Evolutionary conservation across 2,113 vertebrate species (phyloP).

Genomic region (Charina bottae): DNA sequence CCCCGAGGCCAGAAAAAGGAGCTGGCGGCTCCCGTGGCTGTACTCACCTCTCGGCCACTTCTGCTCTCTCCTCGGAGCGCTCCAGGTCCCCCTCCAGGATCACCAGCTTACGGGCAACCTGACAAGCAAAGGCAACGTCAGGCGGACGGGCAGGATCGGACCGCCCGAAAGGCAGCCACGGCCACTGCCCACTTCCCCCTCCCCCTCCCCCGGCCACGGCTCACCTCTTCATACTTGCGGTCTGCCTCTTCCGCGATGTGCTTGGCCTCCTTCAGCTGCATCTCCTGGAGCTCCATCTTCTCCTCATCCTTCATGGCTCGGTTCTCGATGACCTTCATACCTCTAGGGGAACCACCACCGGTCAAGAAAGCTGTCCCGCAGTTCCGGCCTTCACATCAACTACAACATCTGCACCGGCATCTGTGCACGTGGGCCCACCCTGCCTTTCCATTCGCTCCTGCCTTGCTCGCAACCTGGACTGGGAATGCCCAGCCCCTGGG

Average conservation of each 20-base stretch:
- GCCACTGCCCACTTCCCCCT: rapidly evolving
- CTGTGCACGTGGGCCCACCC: neutral
- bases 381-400: neutral
- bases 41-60: slow-evolving; percentile 95
- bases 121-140: neutral
- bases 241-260: slow-evolving; percentile 98
- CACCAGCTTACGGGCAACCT: slow-evolving; percentile 97
- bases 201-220: neutral
- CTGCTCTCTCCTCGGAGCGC: slow-evolving; percentile 95
- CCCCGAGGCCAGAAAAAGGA: neutral
- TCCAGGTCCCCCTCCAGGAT: slow-evolving; percentile 97
- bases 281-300: slow-evolving; percentile 98
- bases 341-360: slow-evolving; percentile 74
- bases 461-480: neutral
- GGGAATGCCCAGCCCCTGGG: neutral
- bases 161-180: rapidly evolving
- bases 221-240: slow-evolving; percentile 97
- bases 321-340: slow-evolving; percentile 99
- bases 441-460: neutral
- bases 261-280: slow-evolving; percentile 98
- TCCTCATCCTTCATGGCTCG: slow-evolving; percentile 96
- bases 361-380: neutral
- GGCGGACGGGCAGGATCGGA: rapidly evolving
- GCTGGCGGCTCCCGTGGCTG: rapidly evolving
- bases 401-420: neutral